These are phyloP conservation scores for Brachyhypopomus gauderio DNA, from an alignment of 2,113 vertebrate genomes.

Conservation along the genomic window DNA sequence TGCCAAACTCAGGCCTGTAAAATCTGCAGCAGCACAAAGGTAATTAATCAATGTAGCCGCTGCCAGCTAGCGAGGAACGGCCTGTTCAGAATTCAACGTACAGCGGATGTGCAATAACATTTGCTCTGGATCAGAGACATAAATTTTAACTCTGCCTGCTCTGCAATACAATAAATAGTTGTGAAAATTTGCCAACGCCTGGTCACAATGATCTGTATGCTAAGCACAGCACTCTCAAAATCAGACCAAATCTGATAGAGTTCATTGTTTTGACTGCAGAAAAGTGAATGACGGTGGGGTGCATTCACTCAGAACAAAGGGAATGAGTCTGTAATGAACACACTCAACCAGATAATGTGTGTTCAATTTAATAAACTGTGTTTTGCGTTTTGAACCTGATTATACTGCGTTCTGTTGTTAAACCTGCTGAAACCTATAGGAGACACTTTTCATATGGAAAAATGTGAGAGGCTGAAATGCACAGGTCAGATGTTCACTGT, in stretches of 20 bases:
- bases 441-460: too few relatives aligned
- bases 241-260: too few relatives aligned
- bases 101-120: slow-evolving; percentile 38
- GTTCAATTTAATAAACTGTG: too few relatives aligned
- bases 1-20: slow-evolving; percentile 24
- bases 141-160: background rate
- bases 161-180: background rate
- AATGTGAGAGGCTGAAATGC: background rate
- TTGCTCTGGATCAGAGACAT: slow-evolving; percentile 24
- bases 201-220: background rate
- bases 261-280: too few relatives aligned
- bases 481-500: background rate
- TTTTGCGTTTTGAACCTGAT: too few relatives aligned
- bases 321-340: too few relatives aligned
- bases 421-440: too few relatives aligned
- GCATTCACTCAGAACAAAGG: too few relatives aligned
- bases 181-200: background rate
- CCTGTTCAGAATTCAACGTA: slow-evolving; percentile 27
- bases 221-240: background rate
- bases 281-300: too few relatives aligned
- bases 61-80: slow-evolving; percentile 25
- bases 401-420: too few relatives aligned
- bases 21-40: slow-evolving; percentile 44
- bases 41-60: slow-evolving; percentile 34
- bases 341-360: too few relatives aligned